Conservation (phyloP, 2,888 invertebrate genomes). For the Drosophila diplacantha region DNA sequence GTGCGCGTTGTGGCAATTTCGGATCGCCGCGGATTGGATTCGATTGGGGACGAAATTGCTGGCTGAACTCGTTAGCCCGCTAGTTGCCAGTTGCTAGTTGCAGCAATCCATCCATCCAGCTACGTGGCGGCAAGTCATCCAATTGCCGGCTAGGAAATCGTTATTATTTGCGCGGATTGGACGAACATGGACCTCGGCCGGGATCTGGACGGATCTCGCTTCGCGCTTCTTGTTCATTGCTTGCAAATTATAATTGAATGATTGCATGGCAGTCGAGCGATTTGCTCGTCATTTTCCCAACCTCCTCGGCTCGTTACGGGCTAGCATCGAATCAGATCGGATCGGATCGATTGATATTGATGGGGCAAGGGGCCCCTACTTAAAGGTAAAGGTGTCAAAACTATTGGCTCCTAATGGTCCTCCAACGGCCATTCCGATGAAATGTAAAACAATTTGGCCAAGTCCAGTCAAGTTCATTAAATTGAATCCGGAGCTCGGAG, state of each 20-base stretch:
- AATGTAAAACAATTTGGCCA: slow-evolving; percentile 42
- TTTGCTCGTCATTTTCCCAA: slow-evolving; percentile 66
- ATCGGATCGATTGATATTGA: slow-evolving; percentile 53
- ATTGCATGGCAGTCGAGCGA: slow-evolving; percentile 65
- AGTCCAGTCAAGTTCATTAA: slow-evolving; percentile 66
- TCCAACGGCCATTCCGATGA: slow-evolving; percentile 8
- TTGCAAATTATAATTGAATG: slow-evolving; percentile 69
- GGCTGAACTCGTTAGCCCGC: slow-evolving; percentile 44
- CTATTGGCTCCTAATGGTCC: slow-evolving; percentile 48
- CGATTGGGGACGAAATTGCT: slow-evolving; percentile 45
- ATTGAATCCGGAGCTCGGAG: slow-evolving; percentile 49
- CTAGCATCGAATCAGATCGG: neutral
- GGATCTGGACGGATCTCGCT: slow-evolving; percentile 34
- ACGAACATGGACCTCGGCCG: slow-evolving; percentile 18
- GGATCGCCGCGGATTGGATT: slow-evolving; percentile 41
- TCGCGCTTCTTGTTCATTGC: slow-evolving; percentile 33
- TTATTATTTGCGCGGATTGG: slow-evolving; percentile 51
- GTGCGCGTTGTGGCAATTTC: slow-evolving; percentile 52
- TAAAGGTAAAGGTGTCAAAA: slow-evolving; percentile 63
- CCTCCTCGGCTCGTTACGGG: slow-evolving; percentile 41
- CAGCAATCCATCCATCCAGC: slow-evolving; percentile 48
- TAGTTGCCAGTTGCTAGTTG: slow-evolving; percentile 39
- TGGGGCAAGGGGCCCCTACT: slow-evolving; percentile 25
- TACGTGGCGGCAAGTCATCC: slow-evolving; percentile 62
- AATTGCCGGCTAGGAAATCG: slow-evolving; percentile 62